phyloP scores from a whole-genome alignment of 2,888 invertebrate genomes.

The Chalcis sispes region DNA sequence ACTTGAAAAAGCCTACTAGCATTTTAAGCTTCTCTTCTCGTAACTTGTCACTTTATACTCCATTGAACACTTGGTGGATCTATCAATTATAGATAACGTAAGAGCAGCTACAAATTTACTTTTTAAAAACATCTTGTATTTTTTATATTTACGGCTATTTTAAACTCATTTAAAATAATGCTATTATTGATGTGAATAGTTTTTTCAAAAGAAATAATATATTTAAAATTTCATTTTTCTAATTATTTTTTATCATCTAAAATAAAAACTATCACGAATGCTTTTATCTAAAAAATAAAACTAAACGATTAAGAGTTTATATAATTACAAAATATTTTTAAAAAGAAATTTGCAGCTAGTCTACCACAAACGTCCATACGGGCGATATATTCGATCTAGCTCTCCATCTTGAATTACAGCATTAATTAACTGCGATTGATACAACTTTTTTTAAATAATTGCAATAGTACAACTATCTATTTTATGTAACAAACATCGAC shows the following conservation, averaged over 20 bases:
- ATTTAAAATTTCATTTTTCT: slow-evolving; percentile 25
- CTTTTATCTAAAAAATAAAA: slow-evolving; percentile 36
- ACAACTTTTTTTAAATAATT: slow-evolving; percentile 60
- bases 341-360: slow-evolving; percentile 40
- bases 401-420: slow-evolving; percentile 43
- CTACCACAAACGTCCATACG: slow-evolving; percentile 51
- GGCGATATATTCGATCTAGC: slow-evolving; percentile 49
- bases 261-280: slow-evolving; percentile 32
- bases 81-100: slow-evolving; percentile 56
- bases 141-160: neutral
- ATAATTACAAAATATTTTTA: slow-evolving; percentile 31
- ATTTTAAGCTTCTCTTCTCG: slow-evolving; percentile 1
- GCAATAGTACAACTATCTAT: slow-evolving; percentile 65
- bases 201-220: slow-evolving; percentile 20
- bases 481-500: slow-evolving; percentile 68
- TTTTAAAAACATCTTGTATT: slow-evolving; percentile 22
- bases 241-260: slow-evolving; percentile 23
- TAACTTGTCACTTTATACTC: slow-evolving; percentile 50
- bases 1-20: slow-evolving; percentile 6
- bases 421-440: slow-evolving; percentile 54
- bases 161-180: slow-evolving; percentile 5
- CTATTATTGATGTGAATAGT: slow-evolving; percentile 13
- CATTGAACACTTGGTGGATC: slow-evolving; percentile 73
- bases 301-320: slow-evolving; percentile 11
- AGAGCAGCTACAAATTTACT: slow-evolving; percentile 40